phyloP scores from a whole-genome alignment of 2,888 invertebrate genomes.

The Plusia festucae region DNA sequence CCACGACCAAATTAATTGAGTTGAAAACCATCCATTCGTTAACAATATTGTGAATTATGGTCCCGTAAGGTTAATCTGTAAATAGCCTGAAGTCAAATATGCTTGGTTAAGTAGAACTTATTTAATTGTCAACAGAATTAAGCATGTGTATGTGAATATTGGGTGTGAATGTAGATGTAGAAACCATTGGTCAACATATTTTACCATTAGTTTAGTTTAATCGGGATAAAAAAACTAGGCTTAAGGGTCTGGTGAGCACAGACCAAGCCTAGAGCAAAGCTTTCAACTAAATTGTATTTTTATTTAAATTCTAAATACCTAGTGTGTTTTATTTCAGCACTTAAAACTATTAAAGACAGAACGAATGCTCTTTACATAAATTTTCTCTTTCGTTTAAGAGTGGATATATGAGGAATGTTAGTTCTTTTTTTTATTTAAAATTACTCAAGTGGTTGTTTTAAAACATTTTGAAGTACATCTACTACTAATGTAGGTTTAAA shows the following conservation, averaged over 20 bases:
- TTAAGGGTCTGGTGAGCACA: conserved; percentile 35
- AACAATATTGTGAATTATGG: not conserved
- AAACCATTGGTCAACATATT: too few species aligned
- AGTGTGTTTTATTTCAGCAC: conserved; percentile 60
- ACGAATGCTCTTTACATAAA: conserved; percentile 54
- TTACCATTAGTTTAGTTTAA: too few species aligned
- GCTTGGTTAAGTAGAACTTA: not conserved
- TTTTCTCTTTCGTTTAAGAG: conserved; percentile 53
- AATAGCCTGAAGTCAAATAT: not conserved
- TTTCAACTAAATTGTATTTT: conserved; percentile 61
- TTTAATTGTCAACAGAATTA: too few species aligned
- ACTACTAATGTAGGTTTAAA: not conserved
- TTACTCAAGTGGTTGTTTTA: conserved; percentile 38
- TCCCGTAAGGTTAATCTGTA: not conserved
- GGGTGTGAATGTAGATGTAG: too few species aligned
- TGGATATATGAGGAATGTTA: conserved; percentile 45
- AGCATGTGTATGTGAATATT: too few species aligned
- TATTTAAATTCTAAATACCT: conserved; percentile 61
- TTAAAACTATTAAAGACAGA: conserved; percentile 58
- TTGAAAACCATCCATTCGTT: not conserved
- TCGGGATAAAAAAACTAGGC: too few species aligned
- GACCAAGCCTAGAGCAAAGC: conserved; percentile 36
- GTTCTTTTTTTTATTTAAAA: conserved; percentile 42
- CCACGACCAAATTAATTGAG: not conserved
- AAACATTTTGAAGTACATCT: conserved; percentile 19